phyloP scores from a whole-genome alignment of 23 tunicate genomes.

The Trididemnum miniatum region DNA sequence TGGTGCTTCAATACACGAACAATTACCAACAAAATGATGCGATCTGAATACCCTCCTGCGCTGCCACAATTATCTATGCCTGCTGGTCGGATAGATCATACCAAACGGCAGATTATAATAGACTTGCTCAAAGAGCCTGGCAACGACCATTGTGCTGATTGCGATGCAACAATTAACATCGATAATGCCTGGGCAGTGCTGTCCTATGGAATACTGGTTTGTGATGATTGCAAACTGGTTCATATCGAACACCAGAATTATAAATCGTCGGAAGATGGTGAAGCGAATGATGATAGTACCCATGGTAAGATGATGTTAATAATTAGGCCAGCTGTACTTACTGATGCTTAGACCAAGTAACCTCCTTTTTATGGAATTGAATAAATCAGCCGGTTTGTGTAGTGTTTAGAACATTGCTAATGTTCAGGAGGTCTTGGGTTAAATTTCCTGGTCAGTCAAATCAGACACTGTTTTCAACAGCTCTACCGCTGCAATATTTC shows the following conservation, averaged over 20 bases:
- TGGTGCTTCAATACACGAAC: constrained; percentile 52
- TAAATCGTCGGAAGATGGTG: constrained; percentile 33
- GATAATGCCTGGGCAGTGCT: constrained; percentile 93
- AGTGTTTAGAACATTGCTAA: too few relatives aligned
- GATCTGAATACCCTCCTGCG: constrained; percentile 61
- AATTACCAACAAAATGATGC: constrained; percentile 37
- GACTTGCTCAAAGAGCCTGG: constrained; percentile 70
- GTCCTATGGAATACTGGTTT: constrained; percentile 83
- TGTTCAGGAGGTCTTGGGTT: too few relatives aligned
- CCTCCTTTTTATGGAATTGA: too few relatives aligned
- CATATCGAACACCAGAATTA: constrained; percentile 89
- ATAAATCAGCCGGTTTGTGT: too few relatives aligned
- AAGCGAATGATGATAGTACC: constrained; percentile 3
- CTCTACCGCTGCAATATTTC: too few relatives aligned
- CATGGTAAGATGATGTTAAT: constrained; percentile 17
- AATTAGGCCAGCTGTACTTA: too few relatives aligned
- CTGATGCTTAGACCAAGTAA: too few relatives aligned
- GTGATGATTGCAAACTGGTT: constrained; percentile 97
- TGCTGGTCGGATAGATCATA: constrained; percentile 1
- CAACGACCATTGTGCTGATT: constrained; percentile 87
- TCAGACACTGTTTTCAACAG: too few relatives aligned
- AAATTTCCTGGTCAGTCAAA: too few relatives aligned
- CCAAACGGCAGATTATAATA: constrained; percentile 22
- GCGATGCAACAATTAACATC: constrained; percentile 63
- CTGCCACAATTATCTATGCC: constrained; percentile 39